Evolutionary conservation across 2,888 invertebrate species (phyloP), one percentile per base, ranked within the genome.

Genomic region (Zygothrica quintamaculata): DNA sequence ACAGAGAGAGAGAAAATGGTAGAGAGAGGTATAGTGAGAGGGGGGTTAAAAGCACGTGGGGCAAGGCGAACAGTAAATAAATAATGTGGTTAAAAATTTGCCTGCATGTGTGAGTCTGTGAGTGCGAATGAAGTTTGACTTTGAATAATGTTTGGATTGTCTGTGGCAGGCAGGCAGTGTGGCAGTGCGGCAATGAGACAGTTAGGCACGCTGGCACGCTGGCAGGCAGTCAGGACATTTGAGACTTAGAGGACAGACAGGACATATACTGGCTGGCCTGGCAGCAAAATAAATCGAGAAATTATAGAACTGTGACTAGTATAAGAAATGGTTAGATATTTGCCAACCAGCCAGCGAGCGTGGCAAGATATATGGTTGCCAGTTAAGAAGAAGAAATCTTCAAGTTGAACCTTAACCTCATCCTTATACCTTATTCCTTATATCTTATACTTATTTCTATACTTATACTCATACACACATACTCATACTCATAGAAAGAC

Each of bases 61-160:
- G 47, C 52, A 39, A 46, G 46, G 64, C 62, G 60, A 82, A 73
- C 82, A 87, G 79, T 82, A 87, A 82, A 82, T 82, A 87, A 82
- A 82, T 82, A 82, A 82, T 82, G 82, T 87, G 87, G 82, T 82
- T 82, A 87, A 82, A 82, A 82, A 71, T 82, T 85, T 76, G 74
- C 67, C 65, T 64, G 48, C 69, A 66, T 70, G 67, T 62, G 62
- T 48, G 37, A 40, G 52, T 55, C 51, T 55, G 66, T 37, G 75
- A 79, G 64, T 82, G 85, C 68, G 87, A 87, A 84, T 87, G 87
- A 82, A 82, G 85, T 82, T 87, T 87, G 82, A 82, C 82, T 82
- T 82, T 82, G 82, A 82, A 82, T 82, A 82, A 82, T 82, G 87
- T 85, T 82, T 87, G 87, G 78, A 82, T 82, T 82, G 87, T 82